Evolutionary conservation across 2,888 invertebrate genomes (phyloP).

Genomic region (Andricus quercusramuli): DNA sequence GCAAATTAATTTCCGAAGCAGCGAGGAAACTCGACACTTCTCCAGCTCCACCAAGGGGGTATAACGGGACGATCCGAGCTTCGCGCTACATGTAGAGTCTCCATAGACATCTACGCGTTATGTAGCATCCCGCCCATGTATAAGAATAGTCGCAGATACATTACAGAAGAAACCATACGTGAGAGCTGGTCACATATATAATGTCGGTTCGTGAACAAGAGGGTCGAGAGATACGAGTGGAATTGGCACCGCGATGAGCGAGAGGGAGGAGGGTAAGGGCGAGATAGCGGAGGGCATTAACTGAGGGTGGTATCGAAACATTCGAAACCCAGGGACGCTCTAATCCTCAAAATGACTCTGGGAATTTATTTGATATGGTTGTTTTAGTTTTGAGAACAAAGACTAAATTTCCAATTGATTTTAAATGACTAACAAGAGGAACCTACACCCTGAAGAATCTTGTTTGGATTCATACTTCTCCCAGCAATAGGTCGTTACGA

Average conservation of each 20-base stretch:
- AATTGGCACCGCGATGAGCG: constrained; percentile 45
- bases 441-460: too few species aligned
- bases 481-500: too few species aligned
- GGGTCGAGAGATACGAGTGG: constrained; percentile 54
- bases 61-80: constrained; percentile 53
- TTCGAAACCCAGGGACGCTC: constrained; percentile 39
- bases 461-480: too few species aligned
- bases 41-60: constrained; percentile 52
- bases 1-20: constrained; percentile 61
- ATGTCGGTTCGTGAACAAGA: constrained; percentile 53
- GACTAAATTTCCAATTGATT: neutral
- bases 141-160: constrained; percentile 58
- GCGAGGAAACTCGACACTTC: constrained; percentile 61
- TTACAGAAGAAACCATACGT: constrained; percentile 72
- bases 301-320: constrained; percentile 40
- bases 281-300: constrained; percentile 46
- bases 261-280: constrained; percentile 46
- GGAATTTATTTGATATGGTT: constrained; percentile 29
- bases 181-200: constrained; percentile 57
- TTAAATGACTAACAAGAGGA: neutral
- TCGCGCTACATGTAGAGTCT: constrained; percentile 52
- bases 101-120: constrained; percentile 52
- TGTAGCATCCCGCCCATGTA: constrained; percentile 45
- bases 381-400: neutral
- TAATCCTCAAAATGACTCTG: constrained; percentile 14